phyloP scores from a whole-genome alignment of 2,113 vertebrate genomes.

The Atherinomorus stipes region DNA sequence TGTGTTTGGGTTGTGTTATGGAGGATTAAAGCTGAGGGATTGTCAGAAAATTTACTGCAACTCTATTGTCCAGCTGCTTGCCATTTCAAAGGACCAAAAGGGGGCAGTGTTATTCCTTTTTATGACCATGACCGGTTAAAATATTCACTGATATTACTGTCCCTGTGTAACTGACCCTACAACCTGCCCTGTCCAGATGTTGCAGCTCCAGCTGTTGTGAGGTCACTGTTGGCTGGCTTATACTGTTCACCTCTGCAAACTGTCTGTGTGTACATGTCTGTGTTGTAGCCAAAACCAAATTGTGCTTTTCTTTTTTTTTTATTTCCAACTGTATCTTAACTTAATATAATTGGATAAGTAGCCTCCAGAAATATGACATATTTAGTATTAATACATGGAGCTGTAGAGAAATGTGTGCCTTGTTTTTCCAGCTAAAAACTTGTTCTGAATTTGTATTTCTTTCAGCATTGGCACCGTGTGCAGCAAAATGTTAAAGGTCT shows the following conservation, averaged over 20 bases:
- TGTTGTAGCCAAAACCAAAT: not conserved
- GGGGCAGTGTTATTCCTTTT: slow-evolving; percentile 51
- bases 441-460: not conserved
- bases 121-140: slow-evolving; percentile 19
- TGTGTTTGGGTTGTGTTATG: not conserved
- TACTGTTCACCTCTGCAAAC: not conserved
- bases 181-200: slow-evolving; percentile 50
- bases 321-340: slow-evolving; percentile 1
- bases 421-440: slow-evolving; percentile 3
- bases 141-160: slow-evolving; percentile 15
- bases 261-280: not conserved
- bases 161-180: not conserved
- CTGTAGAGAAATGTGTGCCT: slow-evolving; percentile 1
- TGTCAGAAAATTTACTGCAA: slow-evolving; percentile 7
- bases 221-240: slow-evolving; percentile 22
- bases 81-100: slow-evolving; percentile 44
- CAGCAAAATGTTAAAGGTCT: slow-evolving; percentile 26
- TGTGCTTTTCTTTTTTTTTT: not conserved
- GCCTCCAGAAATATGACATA: not conserved
- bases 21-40: not conserved
- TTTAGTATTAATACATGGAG: not conserved
- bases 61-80: not conserved
- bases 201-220: slow-evolving; percentile 13
- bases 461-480: not conserved
- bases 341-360: not conserved